Evolutionary conservation across 2,797 vertebrate species (phyloP).

Genomic region (Carapus acus): DNA sequence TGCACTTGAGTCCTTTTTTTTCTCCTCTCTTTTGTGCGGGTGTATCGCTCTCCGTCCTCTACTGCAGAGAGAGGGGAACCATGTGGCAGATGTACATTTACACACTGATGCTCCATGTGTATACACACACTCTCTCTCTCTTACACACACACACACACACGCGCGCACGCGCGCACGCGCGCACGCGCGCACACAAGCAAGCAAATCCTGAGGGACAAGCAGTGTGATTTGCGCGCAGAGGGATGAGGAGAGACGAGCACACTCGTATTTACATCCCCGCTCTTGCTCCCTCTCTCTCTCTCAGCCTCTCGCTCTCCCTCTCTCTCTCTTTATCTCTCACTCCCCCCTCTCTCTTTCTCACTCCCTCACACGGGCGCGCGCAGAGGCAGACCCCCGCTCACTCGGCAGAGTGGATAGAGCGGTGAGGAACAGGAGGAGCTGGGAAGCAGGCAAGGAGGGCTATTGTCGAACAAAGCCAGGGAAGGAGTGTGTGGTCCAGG

Average conservation of each 20-base stretch:
- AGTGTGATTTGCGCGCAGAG: conserved; percentile 33
- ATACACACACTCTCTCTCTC: conserved; percentile 29
- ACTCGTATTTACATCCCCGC: conserved; percentile 51
- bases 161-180: conserved; percentile 6
- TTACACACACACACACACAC: conserved; percentile 24
- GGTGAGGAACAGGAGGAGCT: conserved; percentile 60
- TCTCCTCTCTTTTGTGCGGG: too few species aligned
- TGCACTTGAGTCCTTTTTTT: conserved; percentile 39
- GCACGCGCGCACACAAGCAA: conserved; percentile 32
- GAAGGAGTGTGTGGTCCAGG: conserved; percentile 61
- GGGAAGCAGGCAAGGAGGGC: conserved; percentile 56
- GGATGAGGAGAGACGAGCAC: conserved; percentile 40
- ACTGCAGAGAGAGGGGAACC: conserved; percentile 36
- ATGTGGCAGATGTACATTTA: conserved; percentile 31
- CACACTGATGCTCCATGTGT: conserved; percentile 21
- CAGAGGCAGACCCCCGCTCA: conserved; percentile 52
- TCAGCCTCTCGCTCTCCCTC: conserved; percentile 31
- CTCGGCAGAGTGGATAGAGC: conserved; percentile 60
- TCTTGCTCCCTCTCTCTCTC: conserved; percentile 1
- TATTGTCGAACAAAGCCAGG: conserved; percentile 64
- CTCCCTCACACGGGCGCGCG: conserved; percentile 26
- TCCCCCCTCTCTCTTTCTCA: conserved; percentile 14
- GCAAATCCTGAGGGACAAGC: conserved; percentile 55
- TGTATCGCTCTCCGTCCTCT: conserved; percentile 24
- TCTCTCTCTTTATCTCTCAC: conserved; percentile 20